Base-by-base conservation (phyloP, 2,888 invertebrate species). In the Aporophyla nigra region DNA sequence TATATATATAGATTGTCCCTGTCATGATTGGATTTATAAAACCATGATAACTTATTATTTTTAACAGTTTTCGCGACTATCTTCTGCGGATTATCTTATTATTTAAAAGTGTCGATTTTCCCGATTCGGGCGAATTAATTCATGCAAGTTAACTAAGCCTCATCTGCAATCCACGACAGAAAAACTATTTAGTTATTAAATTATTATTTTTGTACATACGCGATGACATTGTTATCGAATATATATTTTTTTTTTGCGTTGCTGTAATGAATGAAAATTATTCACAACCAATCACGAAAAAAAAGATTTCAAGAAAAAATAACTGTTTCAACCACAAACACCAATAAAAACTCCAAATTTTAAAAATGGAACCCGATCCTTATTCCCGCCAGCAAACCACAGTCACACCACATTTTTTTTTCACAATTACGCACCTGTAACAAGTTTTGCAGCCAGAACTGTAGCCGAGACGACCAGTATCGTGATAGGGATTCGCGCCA, bases 401-500 rank as follows among this genome's bases (percentile, higher is more conserved):
- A 54, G 58, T 73, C 76, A 75, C 76, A 76, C 69, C 86, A 81
- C 84, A 78, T 33, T 58, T 69, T 63, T 73, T 63, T 74, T 76
- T 73, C 79, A 85, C 84, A 66, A 49, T 81, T 86, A 90, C 90
- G 86, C 89, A 93, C 93, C 93, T 93, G 92, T 82, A 72, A 75
- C 80, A 21, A 85, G 78, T 71, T 86, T 83, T 62, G 81, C 84
- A 75, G 84, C 83, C 58, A 85, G 74, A 62, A 86, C 75, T 56
- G 80, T 83, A 75, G 86, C 77, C 40, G 80, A 72, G 72, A 85
- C 86, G 71, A 87, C 90, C 83, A 91, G 84, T 85, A 92, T 69
- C 83, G 87, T 80, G 67, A 89, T 79, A 76, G 76, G 84, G 81
- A 88, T 80, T 75, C 91, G 91, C 89, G 91, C 88, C 92, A 93